These are phyloP conservation scores for Polyploca ridens DNA, from an alignment of 2,888 invertebrate species.

Conservation along the genomic window DNA sequence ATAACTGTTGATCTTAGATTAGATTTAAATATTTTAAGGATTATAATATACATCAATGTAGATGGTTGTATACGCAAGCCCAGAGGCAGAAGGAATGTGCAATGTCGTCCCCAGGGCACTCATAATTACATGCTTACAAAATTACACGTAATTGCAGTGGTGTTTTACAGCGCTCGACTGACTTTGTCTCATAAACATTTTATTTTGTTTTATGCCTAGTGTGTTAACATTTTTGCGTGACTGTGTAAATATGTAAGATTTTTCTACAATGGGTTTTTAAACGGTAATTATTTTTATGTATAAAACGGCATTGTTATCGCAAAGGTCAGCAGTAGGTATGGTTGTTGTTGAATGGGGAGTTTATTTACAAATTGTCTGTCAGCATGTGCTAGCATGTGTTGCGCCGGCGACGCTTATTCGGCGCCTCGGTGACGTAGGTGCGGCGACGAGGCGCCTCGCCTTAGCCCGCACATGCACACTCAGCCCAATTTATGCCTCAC, in stretches of 20 bases:
- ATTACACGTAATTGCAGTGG: slow-evolving; percentile 61
- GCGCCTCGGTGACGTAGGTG: slow-evolving; percentile 50
- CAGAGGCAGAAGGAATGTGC: slow-evolving; percentile 44
- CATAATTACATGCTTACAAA: slow-evolving; percentile 64
- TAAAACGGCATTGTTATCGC: slow-evolving; percentile 32
- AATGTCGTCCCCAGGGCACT: slow-evolving; percentile 53
- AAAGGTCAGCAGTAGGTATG: slow-evolving; percentile 51
- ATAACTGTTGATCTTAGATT: slow-evolving; percentile 10
- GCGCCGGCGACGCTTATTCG: slow-evolving; percentile 42
- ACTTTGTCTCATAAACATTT: slow-evolving; percentile 44
- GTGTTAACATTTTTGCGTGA: slow-evolving; percentile 22
- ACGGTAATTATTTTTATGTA: slow-evolving; percentile 26
- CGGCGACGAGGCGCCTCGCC: slow-evolving; percentile 34
- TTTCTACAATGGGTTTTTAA: slow-evolving; percentile 16
- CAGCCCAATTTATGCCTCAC: slow-evolving; percentile 48
- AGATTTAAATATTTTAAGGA: slow-evolving; percentile 3
- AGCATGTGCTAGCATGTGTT: slow-evolving; percentile 63
- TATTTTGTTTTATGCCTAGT: slow-evolving; percentile 33
- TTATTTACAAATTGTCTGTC: slow-evolving; percentile 56
- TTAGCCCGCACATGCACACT: slow-evolving; percentile 54
- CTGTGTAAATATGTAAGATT: slow-evolving; percentile 17
- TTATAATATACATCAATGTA: background rate
- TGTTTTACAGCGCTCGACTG: slow-evolving; percentile 46
- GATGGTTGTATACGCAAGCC: background rate
- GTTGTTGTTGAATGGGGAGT: slow-evolving; percentile 52